Evolutionary conservation across 2,113 vertebrate species (phyloP).

Genomic region (Psilopsiagon aymara): DNA sequence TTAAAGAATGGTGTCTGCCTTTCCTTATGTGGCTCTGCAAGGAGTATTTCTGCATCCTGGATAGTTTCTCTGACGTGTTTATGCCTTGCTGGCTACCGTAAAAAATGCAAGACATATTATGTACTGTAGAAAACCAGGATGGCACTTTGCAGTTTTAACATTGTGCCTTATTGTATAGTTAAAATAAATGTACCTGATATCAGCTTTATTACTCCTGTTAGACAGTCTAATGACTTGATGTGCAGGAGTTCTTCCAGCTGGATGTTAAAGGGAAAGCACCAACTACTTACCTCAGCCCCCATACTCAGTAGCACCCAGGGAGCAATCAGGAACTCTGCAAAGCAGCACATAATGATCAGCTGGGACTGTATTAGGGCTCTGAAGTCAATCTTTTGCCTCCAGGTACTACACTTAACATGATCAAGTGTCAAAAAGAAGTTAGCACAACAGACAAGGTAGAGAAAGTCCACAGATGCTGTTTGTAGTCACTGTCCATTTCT

Average conservation of each 20-base stretch:
- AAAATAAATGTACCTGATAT: slow-evolving; percentile 66
- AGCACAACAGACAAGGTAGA: neutral
- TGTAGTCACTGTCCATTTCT: neutral
- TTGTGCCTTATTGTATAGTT: slow-evolving; percentile 49
- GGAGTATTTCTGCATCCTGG: slow-evolving; percentile 63
- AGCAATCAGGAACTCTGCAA: neutral
- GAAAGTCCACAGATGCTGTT: neutral
- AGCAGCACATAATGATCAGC: neutral
- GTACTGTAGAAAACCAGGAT: slow-evolving; percentile 33
- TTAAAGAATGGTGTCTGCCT: slow-evolving; percentile 52
- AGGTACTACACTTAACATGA: neutral
- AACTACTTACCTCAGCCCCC: neutral
- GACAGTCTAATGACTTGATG: neutral
- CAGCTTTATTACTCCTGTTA: slow-evolving; percentile 59
- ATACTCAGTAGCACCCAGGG: neutral
- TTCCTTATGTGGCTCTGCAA: slow-evolving; percentile 27
- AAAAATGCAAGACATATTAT: slow-evolving; percentile 56
- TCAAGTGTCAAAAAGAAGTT: neutral
- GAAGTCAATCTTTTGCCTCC: neutral
- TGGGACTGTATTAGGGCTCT: neutral
- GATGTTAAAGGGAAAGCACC: slow-evolving; percentile 37
- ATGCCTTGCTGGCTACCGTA: slow-evolving; percentile 62
- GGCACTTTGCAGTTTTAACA: slow-evolving; percentile 47
- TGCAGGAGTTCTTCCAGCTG: neutral
- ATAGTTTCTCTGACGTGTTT: slow-evolving; percentile 66